Conservation (phyloP, 2,888 invertebrate species). For the Philhelius pedissequus region DNA sequence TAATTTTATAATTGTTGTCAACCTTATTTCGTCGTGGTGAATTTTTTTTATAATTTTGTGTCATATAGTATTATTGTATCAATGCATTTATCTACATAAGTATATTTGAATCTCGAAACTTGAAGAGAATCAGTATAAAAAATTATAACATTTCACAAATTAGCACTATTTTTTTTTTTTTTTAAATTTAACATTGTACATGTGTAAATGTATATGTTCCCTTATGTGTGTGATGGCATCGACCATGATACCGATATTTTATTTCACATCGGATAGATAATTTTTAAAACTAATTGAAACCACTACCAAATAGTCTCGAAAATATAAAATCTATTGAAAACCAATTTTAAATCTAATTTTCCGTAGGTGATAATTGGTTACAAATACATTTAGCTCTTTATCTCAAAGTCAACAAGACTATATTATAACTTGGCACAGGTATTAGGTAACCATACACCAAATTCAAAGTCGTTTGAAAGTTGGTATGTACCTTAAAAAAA, state of each 20-base stretch:
- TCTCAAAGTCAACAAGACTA: not conserved
- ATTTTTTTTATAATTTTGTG: no score
- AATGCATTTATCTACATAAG: no score
- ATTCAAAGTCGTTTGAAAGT: not conserved
- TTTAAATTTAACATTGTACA: not conserved
- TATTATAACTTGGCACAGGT: not conserved
- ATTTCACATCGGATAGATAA: slow-evolving; percentile 50
- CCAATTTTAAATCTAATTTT: slow-evolving; percentile 43
- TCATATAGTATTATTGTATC: no score
- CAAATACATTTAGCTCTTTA: slow-evolving; percentile 32
- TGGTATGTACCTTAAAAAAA: not conserved
- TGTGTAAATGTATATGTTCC: not conserved
- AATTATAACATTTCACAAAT: not conserved
- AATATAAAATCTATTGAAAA: slow-evolving; percentile 36
- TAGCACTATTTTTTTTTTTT: not conserved
- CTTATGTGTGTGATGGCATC: slow-evolving; percentile 6
- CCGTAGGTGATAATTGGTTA: slow-evolving; percentile 27
- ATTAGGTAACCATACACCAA: not conserved
- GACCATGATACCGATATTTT: slow-evolving; percentile 27
- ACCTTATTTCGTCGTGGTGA: no score
- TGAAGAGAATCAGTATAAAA: not conserved
- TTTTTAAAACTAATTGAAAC: slow-evolving; percentile 56
- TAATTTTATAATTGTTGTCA: no score
- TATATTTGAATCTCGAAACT: no score
- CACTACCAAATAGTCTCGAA: slow-evolving; percentile 28